Conservation (phyloP, 2,113 vertebrate species). For the Sinocyclocheilus rhinocerous region DNA sequence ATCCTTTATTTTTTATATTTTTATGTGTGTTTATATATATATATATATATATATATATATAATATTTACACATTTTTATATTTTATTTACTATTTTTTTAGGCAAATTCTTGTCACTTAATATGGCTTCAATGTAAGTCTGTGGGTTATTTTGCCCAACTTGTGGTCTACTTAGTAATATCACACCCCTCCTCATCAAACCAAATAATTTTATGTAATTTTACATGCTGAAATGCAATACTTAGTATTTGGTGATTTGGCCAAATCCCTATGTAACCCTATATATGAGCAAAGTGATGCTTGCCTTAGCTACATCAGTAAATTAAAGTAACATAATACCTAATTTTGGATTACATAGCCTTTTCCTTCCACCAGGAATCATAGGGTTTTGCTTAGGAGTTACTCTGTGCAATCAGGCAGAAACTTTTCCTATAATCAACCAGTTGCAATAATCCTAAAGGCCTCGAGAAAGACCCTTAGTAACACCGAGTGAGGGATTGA, state of each 20-base stretch:
- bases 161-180: background rate
- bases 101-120: background rate
- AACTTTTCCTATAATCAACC: conserved; percentile 13
- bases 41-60: too few species aligned
- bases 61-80: too few species aligned
- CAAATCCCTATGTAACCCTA: background rate
- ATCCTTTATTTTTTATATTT: too few species aligned
- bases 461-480: background rate
- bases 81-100: background rate
- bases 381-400: background rate
- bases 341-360: background rate
- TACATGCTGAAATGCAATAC: conserved; percentile 6
- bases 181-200: background rate
- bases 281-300: background rate
- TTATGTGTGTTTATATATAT: too few species aligned
- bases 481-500: background rate
- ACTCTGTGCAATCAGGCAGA: background rate
- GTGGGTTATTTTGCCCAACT: background rate
- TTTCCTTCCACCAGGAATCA: conserved; percentile 10
- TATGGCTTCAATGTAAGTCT: background rate
- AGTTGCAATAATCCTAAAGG: conserved; percentile 18
- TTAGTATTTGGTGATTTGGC: background rate
- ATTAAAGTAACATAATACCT: conserved; percentile 13
- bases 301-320: background rate
- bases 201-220: background rate